These are phyloP conservation scores for Rhaphigaster nebulosa DNA, from an alignment of 2,888 invertebrate species.

Conservation along the genomic window DNA sequence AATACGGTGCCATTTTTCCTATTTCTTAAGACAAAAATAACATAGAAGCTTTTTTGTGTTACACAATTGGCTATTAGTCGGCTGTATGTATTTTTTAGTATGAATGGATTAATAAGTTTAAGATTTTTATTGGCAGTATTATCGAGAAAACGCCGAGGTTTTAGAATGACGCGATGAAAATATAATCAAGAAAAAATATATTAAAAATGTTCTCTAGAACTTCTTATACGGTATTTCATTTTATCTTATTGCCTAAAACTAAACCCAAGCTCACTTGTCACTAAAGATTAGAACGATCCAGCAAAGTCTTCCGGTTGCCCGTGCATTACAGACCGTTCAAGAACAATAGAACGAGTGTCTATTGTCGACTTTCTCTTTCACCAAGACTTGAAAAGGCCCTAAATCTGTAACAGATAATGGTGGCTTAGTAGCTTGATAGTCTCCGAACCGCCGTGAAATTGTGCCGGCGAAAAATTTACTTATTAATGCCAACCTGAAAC, in stretches of 20 bases:
- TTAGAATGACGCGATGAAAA: too few relatives aligned
- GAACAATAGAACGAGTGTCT: not conserved
- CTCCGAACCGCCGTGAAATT: not conserved
- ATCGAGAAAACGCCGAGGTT: not conserved
- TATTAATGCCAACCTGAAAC: not conserved
- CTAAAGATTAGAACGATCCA: not conserved
- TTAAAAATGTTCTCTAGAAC: too few relatives aligned
- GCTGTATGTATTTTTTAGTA: not conserved
- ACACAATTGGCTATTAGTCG: not conserved
- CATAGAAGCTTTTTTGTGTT: not conserved
- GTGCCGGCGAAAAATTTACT: not conserved
- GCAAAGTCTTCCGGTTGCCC: not conserved
- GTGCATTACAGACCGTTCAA: not conserved
- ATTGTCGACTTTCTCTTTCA: conserved; percentile 2
- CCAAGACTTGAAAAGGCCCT: not conserved
- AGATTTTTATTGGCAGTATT: not conserved
- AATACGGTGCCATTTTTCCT: not conserved
- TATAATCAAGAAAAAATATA: too few relatives aligned
- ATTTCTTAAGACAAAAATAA: not conserved
- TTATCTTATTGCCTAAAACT: not conserved
- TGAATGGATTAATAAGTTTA: not conserved
- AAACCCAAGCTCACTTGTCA: not conserved
- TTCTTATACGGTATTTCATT: too few relatives aligned
- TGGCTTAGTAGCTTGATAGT: not conserved
- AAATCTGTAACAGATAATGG: not conserved